Percentiles rank a stretch among this genome's conserved stretches.
These are phyloP conservation scores for Vidua macroura DNA, from an alignment of 2,113 vertebrate species.

Conservation along the genomic window DNA sequence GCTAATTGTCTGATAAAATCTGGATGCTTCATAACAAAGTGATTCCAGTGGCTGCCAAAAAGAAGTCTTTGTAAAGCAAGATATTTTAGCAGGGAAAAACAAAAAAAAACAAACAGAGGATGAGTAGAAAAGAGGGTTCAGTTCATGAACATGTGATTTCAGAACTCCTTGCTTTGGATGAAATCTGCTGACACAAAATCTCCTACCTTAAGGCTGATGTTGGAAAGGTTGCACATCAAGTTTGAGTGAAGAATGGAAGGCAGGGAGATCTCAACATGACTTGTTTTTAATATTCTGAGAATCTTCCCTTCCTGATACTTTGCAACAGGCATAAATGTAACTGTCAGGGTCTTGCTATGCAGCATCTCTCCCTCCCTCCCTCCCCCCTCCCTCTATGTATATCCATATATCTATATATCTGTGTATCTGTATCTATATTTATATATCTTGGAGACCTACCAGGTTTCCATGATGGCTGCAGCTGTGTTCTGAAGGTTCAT, in stretches of 20 bases:
- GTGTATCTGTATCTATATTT: neutral
- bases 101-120: neutral
- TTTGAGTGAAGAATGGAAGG: neutral
- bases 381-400: neutral
- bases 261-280: neutral
- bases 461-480: neutral
- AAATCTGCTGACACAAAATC: conserved; percentile 28
- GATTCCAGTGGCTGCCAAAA: conserved; percentile 66
- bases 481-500: neutral
- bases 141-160: conserved; percentile 51
- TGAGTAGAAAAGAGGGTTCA: conserved; percentile 56
- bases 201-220: neutral
- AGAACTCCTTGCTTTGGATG: conserved; percentile 54
- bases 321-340: neutral
- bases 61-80: conserved; percentile 51
- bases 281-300: neutral
- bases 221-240: neutral
- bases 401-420: neutral
- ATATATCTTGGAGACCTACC: neutral
- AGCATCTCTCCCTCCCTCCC: neutral
- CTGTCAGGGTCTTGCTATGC: neutral
- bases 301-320: neutral
- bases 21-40: conserved; percentile 67
- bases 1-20: conserved; percentile 71
- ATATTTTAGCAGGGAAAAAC: conserved; percentile 57